These are phyloP conservation scores for Lissocephala sabroskyi DNA, from an alignment of 2,888 invertebrate species.

Conservation along the genomic window DNA sequence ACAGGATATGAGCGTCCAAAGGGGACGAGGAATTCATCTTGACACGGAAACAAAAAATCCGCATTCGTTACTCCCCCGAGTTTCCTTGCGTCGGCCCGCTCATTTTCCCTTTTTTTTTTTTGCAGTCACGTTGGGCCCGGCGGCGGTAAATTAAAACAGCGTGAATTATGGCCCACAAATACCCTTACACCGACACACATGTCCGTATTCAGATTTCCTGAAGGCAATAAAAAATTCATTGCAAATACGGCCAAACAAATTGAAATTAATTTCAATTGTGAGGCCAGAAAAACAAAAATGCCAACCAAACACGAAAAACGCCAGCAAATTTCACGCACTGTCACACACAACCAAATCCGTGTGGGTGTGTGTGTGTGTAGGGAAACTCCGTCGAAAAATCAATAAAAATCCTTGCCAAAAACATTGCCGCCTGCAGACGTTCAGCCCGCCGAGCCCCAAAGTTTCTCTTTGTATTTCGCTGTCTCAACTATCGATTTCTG, in stretches of 20 bases:
- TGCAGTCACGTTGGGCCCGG: too few species aligned
- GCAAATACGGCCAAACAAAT: not conserved
- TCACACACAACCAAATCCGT: too few species aligned
- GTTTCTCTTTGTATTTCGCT: too few species aligned
- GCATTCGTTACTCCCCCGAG: slow-evolving; percentile 1
- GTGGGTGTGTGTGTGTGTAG: not conserved
- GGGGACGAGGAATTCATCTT: slow-evolving; percentile 22
- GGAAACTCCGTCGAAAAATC: slow-evolving; percentile 8
- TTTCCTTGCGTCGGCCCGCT: slow-evolving; percentile 26
- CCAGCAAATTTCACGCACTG: too few species aligned
- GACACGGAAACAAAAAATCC: slow-evolving; percentile 29
- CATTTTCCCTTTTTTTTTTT: too few species aligned
- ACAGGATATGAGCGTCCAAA: slow-evolving; percentile 5
- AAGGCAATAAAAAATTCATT: not conserved
- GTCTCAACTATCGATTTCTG: not conserved
- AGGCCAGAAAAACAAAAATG: not conserved
- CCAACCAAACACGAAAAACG: not conserved
- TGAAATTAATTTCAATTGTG: not conserved
- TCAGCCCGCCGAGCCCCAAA: too few species aligned
- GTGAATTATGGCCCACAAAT: not conserved
- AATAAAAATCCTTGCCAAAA: slow-evolving; percentile 13
- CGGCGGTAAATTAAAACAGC: not conserved
- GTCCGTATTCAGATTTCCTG: not conserved
- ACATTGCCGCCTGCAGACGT: slow-evolving; percentile 8
- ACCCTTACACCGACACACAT: too few species aligned